phyloP scores from a whole-genome alignment of 1,140 invertebrate genomes.

The Drosophila kurseongensis region DNA sequence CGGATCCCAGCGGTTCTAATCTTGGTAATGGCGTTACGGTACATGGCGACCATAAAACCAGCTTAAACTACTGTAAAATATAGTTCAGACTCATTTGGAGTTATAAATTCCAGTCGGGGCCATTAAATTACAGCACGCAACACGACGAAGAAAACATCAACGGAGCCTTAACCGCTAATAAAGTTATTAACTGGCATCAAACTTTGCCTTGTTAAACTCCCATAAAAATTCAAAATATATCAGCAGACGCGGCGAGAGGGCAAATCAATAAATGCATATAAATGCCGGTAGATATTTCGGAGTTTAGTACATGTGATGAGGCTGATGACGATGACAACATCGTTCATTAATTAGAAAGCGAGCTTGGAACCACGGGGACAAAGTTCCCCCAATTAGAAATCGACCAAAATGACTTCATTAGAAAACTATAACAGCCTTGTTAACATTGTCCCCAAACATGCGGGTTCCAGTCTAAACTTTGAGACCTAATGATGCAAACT shows the following conservation, averaged over 20 bases:
- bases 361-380: slow-evolving; percentile 22
- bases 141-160: slow-evolving; percentile 47
- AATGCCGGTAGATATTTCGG: slow-evolving; percentile 34
- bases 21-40: slow-evolving; percentile 65
- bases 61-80: slow-evolving; percentile 78
- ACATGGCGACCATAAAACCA: slow-evolving; percentile 61
- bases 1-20: slow-evolving; percentile 8
- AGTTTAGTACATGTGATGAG: slow-evolving; percentile 27
- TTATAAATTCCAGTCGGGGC: slow-evolving; percentile 65
- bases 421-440: slow-evolving; percentile 81
- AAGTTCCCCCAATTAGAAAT: slow-evolving; percentile 71
- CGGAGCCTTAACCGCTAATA: slow-evolving; percentile 52
- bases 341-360: slow-evolving; percentile 79
- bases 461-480: slow-evolving; percentile 39
- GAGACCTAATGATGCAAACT: slow-evolving; percentile 47
- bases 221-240: slow-evolving; percentile 78
- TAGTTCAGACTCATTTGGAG: slow-evolving; percentile 75
- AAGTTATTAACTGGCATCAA: slow-evolving; percentile 78
- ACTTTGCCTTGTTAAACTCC: slow-evolving; percentile 70
- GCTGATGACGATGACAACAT: slow-evolving; percentile 55
- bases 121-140: slow-evolving; percentile 62
- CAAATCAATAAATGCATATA: slow-evolving; percentile 76
- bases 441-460: slow-evolving; percentile 66
- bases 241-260: slow-evolving; percentile 32
- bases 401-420: slow-evolving; percentile 75